Evolutionary conservation across 2,797 vertebrate genomes (phyloP), one percentile per base, ranked within the genome.

Genomic region (Alosa sapidissima): DNA sequence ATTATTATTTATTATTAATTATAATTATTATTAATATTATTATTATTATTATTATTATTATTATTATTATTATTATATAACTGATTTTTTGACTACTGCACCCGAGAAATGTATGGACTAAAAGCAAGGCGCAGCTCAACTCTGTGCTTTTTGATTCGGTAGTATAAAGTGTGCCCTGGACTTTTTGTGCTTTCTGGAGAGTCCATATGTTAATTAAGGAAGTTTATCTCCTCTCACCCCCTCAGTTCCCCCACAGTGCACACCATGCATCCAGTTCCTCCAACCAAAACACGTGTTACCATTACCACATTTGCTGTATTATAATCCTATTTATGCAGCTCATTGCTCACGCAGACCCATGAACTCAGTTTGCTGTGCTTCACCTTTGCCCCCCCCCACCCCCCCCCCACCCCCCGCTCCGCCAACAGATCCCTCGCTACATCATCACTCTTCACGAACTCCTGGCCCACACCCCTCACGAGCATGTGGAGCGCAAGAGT

Each of bases 401-500:
- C 11, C 19, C 2, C 54, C 54, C 19, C 14, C 14, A n/a, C 19
- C 54, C 5, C n/a, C 82, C 54, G 45, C 4, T 36, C 36, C 7
- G 14, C 19, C 89, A 86, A 24, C 93, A 99, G 98, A 99, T 99
- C 89, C 98, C 98, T 87, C 96, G 98, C 82, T 99, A 99, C 84
- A 99, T 99, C 93, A 99, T 99, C 93, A 99, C 98, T 0, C 95
- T 99, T 49, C 98, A 99, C 84, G 98, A 99, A 93, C 94, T 99
- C 58, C 88, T 99, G 90, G 98, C 98, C 54, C 98, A 99, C 90
- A 99, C 98, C 0, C 98, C 98, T 55, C 97, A 99, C 4, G 98
- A 99, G 83, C 98, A 99, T 0, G 97, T 99, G 91, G 98, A 99
- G 89, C 95, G 98, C 85, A 99, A 99, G 92, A 99, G 98, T 90